A percentile compares a stretch with the other conserved stretches of the same genome.
Evolutionary conservation across 2,888 invertebrate genomes (phyloP).

Genomic region (Parnassius smintheus): DNA sequence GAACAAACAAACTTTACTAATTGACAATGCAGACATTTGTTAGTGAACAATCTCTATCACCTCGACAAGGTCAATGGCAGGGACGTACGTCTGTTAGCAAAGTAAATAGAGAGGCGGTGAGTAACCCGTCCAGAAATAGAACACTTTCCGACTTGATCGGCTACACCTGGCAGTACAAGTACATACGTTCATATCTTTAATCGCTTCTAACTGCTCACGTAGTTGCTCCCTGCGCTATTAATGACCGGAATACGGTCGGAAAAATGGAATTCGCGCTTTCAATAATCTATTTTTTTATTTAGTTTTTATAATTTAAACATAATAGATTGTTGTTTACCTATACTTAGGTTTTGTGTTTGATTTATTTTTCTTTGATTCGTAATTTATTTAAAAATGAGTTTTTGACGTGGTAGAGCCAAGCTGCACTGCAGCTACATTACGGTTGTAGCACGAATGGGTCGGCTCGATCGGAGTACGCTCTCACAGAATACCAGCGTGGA

Average conservation of each 20-base stretch:
- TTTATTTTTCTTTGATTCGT: too few relatives aligned
- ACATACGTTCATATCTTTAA: constrained; percentile 12
- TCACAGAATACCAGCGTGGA: too few relatives aligned
- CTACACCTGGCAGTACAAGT: constrained; percentile 48
- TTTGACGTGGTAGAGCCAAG: too few relatives aligned
- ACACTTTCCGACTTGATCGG: constrained; percentile 61
- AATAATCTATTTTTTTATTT: too few relatives aligned
- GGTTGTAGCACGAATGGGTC: too few relatives aligned
- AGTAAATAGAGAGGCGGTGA: constrained; percentile 70
- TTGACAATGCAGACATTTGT: constrained; percentile 10
- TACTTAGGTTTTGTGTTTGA: too few relatives aligned
- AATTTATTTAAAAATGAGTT: too few relatives aligned
- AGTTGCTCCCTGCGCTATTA: constrained; percentile 1
- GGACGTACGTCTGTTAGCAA: constrained; percentile 63
- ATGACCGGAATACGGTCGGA: constrained; percentile 2
- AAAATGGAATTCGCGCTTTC: too few relatives aligned
- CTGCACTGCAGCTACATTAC: too few relatives aligned
- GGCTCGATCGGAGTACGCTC: too few relatives aligned
- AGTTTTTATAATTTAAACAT: too few relatives aligned
- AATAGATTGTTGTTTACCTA: too few relatives aligned
- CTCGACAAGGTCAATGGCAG: constrained; percentile 75
- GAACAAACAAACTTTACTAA: background rate
- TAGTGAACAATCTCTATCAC: constrained; percentile 6
- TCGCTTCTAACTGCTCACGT: constrained; percentile 14
- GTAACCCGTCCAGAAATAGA: constrained; percentile 67